Base-by-base conservation (phyloP, 2,113 vertebrate species). In the Emydura subglobosa region DNA sequence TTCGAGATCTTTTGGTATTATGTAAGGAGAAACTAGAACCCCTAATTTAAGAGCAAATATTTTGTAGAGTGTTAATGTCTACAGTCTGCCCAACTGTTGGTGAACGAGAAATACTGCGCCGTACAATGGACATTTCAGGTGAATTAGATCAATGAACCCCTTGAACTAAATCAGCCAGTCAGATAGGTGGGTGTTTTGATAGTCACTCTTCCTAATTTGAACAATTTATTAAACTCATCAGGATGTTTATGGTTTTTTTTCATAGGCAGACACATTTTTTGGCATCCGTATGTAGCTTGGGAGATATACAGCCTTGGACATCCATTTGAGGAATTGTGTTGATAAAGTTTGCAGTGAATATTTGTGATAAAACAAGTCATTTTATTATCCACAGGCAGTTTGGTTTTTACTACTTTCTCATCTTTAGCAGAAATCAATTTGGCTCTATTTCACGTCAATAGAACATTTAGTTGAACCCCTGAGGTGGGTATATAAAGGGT, bases 401-500 rank as follows among this genome's bases (percentile, higher is more conserved):
- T 90, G 81, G 10, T 65, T 93, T 90, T 90, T 90, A 54, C 42
- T 92, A 85, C 76, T 89, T 94, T 91, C 85, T 96, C 78, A 89
- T 94, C 65, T 94, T 91, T 31, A 79, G 84, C 65, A 86, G 80
- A 79, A 95, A 95, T 93, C 91, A 94, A 84, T 85, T 82, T 94
- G 50, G 59, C 54, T 94, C 72, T 96, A 27, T 86, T 90, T 95
- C 50, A 85, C 49, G 79, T 87, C 76, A 90, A 86, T 85, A 85
- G 91, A 92, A 72, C 9, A 93, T 95, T 79, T 89, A 72, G 55
- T 83, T 89, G 83, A 96, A 88, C 49, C 90, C 74, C 87, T 95
- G 84, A 94, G 57, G 83, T 93, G 51, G 85, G 42, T 85, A 88
- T 81, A 78, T 90, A 94, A 96, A 95, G 44, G 12, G 29, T 90